Conservation (phyloP, 2,888 invertebrate species). For the Drosophila sordidapex region DNA sequence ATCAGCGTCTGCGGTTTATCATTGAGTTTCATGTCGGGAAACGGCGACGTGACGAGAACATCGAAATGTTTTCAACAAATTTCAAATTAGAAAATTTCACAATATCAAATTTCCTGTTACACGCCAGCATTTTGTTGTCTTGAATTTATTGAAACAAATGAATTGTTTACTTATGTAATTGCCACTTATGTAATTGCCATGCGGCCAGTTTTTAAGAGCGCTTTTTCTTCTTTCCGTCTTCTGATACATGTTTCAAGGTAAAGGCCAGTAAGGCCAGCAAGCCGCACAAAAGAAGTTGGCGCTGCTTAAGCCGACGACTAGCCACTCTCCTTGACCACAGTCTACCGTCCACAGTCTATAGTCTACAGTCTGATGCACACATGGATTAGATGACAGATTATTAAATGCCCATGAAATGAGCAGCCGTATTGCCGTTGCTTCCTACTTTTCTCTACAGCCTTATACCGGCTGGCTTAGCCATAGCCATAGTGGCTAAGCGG, state of each 20-base stretch:
- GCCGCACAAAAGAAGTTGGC: slow-evolving; percentile 32
- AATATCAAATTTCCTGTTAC: slow-evolving; percentile 60
- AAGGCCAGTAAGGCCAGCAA: slow-evolving; percentile 4
- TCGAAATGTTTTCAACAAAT: slow-evolving; percentile 56
- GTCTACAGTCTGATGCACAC: slow-evolving; percentile 62
- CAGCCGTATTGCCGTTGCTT: slow-evolving; percentile 53
- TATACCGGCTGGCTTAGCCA: slow-evolving; percentile 12
- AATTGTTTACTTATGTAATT: slow-evolving; percentile 72
- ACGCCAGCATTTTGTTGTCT: slow-evolving; percentile 22
- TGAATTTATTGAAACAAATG: slow-evolving; percentile 58
- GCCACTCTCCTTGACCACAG: slow-evolving; percentile 51
- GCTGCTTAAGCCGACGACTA: slow-evolving; percentile 12
- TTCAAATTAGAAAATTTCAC: slow-evolving; percentile 58
- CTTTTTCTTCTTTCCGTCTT: slow-evolving; percentile 1
- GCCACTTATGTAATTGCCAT: slow-evolving; percentile 54
- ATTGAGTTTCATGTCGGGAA: slow-evolving; percentile 33
- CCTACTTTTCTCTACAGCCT: slow-evolving; percentile 58
- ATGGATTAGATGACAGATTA: slow-evolving; percentile 79
- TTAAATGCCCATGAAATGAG: slow-evolving; percentile 80
- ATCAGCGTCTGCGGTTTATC: slow-evolving; percentile 45
- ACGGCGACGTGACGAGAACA: slow-evolving; percentile 34
- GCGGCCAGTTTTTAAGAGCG: slow-evolving; percentile 4
- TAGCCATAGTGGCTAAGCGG: not conserved
- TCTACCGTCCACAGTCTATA: slow-evolving; percentile 11
- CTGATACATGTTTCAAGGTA: slow-evolving; percentile 41